Evolutionary conservation across 2,888 invertebrate species (phyloP), one percentile per base, ranked within the genome.

Genomic region (Digitonthophagus gazella): DNA sequence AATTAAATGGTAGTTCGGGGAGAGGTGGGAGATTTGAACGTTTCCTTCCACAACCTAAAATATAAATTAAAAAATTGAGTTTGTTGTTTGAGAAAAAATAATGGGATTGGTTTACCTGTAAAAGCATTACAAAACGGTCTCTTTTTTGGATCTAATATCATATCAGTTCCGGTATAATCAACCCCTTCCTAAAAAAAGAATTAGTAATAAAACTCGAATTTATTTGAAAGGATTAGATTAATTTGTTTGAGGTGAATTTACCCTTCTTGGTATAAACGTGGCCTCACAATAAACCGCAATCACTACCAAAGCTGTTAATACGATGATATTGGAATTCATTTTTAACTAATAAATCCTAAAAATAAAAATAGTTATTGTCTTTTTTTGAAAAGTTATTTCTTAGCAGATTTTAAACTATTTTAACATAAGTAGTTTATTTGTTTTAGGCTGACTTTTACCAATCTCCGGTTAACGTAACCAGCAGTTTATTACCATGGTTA

Each of bases 71-170:
- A 57, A 57, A 44, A 44, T 44, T 44, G 54, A 44, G 54, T 44
- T 44, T 6, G n/a, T 57, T 15, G 15, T 15, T 57, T 57, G 54
- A 44, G n/a, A n/a, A n/a, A 3, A 44, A 3, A 5, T 8, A 44
- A 3, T 44, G 11, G 6, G 6, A 44, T 8, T 44, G 28, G 6
- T 44, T 80, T 83, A 93, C 94, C 95, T 75, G 93, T 94, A 76
- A 95, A 95, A 0, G 94, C 93, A 77, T 95, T 95, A 83, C 95
- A 95, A 81, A 95, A 95, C 0, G 95, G 95, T 77, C 93, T 85
- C 77, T 94, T 94, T 77, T 89, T 89, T 19, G 87, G 89, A 70
- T 88, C 85, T 81, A 76, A 75, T 22, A 81, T 71, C 69, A 74
- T 75, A 64, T 80, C 80, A 58, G 65, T 66, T 55, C 54, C 71